Evolutionary conservation across 2,888 invertebrate genomes (phyloP).

Genomic region (Tenthredo mesomela): DNA sequence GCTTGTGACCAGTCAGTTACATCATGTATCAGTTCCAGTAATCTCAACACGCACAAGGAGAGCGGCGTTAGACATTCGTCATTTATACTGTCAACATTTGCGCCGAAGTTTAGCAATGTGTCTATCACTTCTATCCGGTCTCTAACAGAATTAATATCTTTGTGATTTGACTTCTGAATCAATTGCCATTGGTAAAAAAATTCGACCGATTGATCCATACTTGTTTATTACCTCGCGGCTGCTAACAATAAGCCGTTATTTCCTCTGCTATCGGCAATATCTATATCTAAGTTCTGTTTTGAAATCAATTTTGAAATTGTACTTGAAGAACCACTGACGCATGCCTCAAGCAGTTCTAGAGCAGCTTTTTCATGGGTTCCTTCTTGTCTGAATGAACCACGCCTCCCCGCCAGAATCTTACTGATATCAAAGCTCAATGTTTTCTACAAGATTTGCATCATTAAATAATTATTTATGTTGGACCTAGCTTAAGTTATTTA

Average conservation of each 20-base stretch:
- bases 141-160: conserved; percentile 18
- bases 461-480: not conserved
- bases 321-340: conserved; percentile 64
- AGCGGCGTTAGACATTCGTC: conserved; percentile 81
- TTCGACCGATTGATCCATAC: not conserved
- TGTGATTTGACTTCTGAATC: not conserved
- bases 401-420: conserved; percentile 67
- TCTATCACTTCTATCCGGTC: conserved; percentile 76
- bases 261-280: conserved; percentile 80
- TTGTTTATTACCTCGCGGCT: conserved; percentile 70
- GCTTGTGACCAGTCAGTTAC: conserved; percentile 74
- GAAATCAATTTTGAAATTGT: conserved; percentile 76
- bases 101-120: conserved; percentile 79
- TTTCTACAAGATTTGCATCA: conserved; percentile 58
- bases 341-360: conserved; percentile 69
- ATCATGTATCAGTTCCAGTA: conserved; percentile 69
- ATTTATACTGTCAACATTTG: conserved; percentile 79
- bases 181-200: not conserved
- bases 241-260: conserved; percentile 81
- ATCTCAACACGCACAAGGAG: conserved; percentile 77
- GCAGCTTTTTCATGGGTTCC: conserved; percentile 71
- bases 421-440: conserved; percentile 69
- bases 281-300: conserved; percentile 77
- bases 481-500: not conserved
- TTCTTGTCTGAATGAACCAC: conserved; percentile 65